Base-by-base conservation (phyloP, 2,113 vertebrate genomes). In the Laterallus jamaicensis region DNA sequence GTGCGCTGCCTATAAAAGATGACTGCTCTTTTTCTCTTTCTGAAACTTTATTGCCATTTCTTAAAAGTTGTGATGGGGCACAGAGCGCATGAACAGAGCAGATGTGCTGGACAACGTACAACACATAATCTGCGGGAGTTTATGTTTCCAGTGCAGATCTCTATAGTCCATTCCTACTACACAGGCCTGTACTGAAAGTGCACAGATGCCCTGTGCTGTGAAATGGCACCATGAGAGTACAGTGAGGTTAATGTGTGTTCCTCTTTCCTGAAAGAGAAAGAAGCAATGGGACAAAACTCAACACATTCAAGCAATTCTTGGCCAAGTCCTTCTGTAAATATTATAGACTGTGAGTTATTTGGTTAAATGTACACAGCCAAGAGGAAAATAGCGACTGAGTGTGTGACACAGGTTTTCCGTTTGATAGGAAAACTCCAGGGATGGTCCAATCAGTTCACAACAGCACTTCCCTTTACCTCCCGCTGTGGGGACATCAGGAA, bases 1-100 rank as follows among this genome's bases (percentile, higher is more conserved):
- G 75, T 67, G 69, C 5, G 2, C 3, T 77, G 86, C 87, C 76
- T 77, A 15, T 44, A 82, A 86, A 95, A 96, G 68, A 39, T 31
- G 81, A 89, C 52, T 31, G 49, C 15, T 71, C 44, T 66, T 91
- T 55, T 95, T 69, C 68, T 93, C 59, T 19, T 91, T 74, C 82
- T 47, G 75, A 62, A 88, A 66, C 32, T 82, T 89, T 68, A 87
- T 52, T 80, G 70, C 49, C n/a, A 25, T 89, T 96, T 93, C 63
- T 94, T 70, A 54, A 56, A 94, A 90, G 90, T 50, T 37, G 63
- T 18, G 63, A 59, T 28, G 64, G 55, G n/a, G 50, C 2, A 11
- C 42, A 31, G 39, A n/a, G n/a, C 7, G 6, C 62, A 47, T 4
- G 50, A 85, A 60, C 11, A 82, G 55, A 95, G 74, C 76, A 97